Evolutionary conservation across 1,140 invertebrate species (phyloP), one percentile per base, ranked within the genome.

Genomic region (Pseudomyrmex dendroicus): DNA sequence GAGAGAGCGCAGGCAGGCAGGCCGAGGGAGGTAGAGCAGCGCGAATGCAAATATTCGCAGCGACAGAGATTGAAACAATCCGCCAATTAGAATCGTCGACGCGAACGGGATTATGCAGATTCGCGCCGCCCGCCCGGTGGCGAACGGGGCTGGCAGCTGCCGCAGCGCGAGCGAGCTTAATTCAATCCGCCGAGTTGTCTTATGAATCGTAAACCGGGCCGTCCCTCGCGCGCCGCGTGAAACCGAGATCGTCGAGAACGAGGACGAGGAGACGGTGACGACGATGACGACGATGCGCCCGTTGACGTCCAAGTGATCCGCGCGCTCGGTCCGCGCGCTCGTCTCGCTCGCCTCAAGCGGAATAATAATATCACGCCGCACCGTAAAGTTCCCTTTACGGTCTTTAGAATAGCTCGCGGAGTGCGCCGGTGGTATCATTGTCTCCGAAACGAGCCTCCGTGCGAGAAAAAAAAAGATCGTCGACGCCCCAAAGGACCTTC

Each of bases 71-170:
- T 93, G 93, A 94, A 94, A 94, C 93, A 93, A 94, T 94, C 92
- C 92, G 91, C 92, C 93, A 94, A 94, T 94, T 94, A 94, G 92
- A 93, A 93, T 92, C 91, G 92, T 92, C 91, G 91, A 88, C 91
- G 91, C 93, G 92, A 89, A 94, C 91, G 92, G 91, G 91, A 94
- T 94, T 94, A 94, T 94, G 92, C 90, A 94, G 91, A 94, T 94
- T 93, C 92, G 91, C 84, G 89, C 84, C 82, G 85, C 84, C 84
- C 82, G 89, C 83, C 82, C 78, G 89, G 83, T 84, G 78, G 73
- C 84, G 82, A 54, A 62, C 74, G 87, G 88, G 89, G 89, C 91
- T 91, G 91, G 90, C 93, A 93, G 92, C 91, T 93, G 92, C 90
- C 91, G 90, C 88, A 89, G 66, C 76, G 84, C 84, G 76, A 90